Percentiles rank a stretch among this genome's conserved stretches.
Evolutionary conservation across 2,888 invertebrate species (phyloP).

Genomic region (Alloplasta piceator): DNA sequence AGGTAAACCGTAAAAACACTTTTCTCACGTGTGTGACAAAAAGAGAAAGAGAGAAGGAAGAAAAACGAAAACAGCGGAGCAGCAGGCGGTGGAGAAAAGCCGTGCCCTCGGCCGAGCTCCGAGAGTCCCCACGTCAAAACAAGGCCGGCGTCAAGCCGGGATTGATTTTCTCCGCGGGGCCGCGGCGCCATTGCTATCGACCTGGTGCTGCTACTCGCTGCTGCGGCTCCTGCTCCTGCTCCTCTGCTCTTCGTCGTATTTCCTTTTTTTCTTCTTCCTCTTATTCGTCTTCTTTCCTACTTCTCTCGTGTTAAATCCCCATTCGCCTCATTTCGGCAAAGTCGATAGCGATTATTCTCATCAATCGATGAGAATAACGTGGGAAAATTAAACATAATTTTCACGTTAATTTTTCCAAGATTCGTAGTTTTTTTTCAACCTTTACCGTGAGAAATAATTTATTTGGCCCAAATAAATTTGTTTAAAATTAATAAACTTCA

Average conservation of each 20-base stretch:
- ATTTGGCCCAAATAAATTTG: too few relatives aligned
- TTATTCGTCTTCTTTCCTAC: slow-evolving; percentile 11
- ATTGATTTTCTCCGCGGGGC: slow-evolving; percentile 80
- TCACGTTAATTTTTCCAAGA: too few relatives aligned
- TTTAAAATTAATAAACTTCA: too few relatives aligned
- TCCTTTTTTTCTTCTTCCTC: slow-evolving; percentile 22
- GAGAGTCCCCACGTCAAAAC: slow-evolving; percentile 74
- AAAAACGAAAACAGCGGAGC: slow-evolving; percentile 19
- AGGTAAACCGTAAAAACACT: neutral
- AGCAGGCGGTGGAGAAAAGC: slow-evolving; percentile 36
- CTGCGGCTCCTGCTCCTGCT: slow-evolving; percentile 51
- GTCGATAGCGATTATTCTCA: too few relatives aligned
- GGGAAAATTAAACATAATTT: too few relatives aligned
- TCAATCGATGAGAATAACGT: too few relatives aligned
- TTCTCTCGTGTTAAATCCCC: neutral
- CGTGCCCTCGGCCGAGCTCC: slow-evolving; percentile 55
- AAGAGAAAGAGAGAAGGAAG: neutral
- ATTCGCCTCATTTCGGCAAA: too few relatives aligned
- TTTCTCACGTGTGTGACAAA: neutral
- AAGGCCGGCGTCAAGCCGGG: slow-evolving; percentile 75
- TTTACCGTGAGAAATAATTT: too few relatives aligned
- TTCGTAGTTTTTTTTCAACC: too few relatives aligned
- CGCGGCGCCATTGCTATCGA: slow-evolving; percentile 82
- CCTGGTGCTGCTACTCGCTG: slow-evolving; percentile 74
- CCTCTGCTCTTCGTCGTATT: slow-evolving; percentile 42